Evolutionary conservation across 1,140 invertebrate species (phyloP).

Genomic region (Pectinophora gossypiella): DNA sequence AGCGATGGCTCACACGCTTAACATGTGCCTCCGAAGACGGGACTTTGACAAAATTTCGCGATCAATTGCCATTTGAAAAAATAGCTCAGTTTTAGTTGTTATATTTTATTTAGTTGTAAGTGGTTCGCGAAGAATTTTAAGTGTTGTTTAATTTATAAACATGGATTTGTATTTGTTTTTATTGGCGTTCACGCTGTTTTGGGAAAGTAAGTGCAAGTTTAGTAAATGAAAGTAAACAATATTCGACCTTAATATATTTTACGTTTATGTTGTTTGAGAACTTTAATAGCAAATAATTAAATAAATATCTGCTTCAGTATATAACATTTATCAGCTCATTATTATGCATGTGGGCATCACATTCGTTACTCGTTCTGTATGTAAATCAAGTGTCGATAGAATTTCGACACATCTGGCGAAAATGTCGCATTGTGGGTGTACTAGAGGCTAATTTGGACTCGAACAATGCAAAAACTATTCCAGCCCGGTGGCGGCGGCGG

Average conservation of each 20-base stretch:
- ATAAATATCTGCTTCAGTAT: not conserved
- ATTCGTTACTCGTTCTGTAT: no score
- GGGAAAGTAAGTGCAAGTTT: conserved; percentile 45
- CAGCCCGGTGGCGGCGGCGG: no score
- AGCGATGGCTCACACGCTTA: not conserved
- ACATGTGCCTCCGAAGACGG: not conserved
- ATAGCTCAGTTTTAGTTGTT: not conserved
- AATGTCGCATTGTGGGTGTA: not conserved
- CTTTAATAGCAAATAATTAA: not conserved
- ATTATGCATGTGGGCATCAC: not conserved
- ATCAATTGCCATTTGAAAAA: not conserved
- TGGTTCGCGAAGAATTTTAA: conserved; percentile 16
- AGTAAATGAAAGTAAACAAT: conserved; percentile 3
- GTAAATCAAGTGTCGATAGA: not conserved
- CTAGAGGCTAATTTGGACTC: not conserved
- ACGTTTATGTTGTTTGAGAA: not conserved
- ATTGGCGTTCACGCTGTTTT: conserved; percentile 44
- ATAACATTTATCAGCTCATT: not conserved
- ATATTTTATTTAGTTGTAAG: not conserved
- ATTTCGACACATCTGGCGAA: no score
- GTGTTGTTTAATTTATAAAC: conserved; percentile 28
- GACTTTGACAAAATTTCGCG: no score
- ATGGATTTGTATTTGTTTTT: conserved; percentile 49
- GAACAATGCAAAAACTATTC: no score
- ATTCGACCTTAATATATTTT: no score